phyloP scores from a whole-genome alignment of 2,888 invertebrate species.

The Zaprionus lineosus region DNA sequence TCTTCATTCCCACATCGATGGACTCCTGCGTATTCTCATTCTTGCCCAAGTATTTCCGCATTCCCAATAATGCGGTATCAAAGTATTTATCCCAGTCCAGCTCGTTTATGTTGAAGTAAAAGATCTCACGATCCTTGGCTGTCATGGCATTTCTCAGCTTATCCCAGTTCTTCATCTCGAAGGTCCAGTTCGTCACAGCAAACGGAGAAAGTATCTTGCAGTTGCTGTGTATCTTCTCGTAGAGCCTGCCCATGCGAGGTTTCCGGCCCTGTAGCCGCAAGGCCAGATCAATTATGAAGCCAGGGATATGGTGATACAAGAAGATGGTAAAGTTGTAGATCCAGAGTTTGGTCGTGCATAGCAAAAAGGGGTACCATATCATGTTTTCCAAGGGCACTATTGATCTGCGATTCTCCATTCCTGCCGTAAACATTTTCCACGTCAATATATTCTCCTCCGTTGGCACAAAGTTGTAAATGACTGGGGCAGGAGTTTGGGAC shows the following conservation, averaged over 20 bases:
- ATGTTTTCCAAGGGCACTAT: constrained; percentile 86
- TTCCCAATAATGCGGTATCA: constrained; percentile 86
- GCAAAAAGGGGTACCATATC: constrained; percentile 86
- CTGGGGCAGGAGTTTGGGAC: too few relatives aligned
- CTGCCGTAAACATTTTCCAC: constrained; percentile 87
- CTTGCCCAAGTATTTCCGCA: constrained; percentile 87
- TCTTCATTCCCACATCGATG: too few relatives aligned
- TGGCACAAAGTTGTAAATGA: constrained; percentile 91
- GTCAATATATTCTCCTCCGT: constrained; percentile 90
- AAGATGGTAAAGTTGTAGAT: constrained; percentile 83
- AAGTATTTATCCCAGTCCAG: constrained; percentile 86
- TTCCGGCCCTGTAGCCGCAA: constrained; percentile 52
- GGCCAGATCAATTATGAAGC: constrained; percentile 84
- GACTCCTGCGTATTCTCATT: too few relatives aligned
- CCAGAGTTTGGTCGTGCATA: constrained; percentile 81
- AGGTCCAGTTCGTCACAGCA: constrained; percentile 87
- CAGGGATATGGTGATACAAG: constrained; percentile 86
- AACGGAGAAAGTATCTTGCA: constrained; percentile 89
- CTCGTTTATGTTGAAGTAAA: constrained; percentile 88
- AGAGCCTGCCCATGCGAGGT: constrained; percentile 86
- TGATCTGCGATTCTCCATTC: constrained; percentile 81
- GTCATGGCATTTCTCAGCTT: constrained; percentile 82
- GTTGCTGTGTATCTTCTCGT: constrained; percentile 91
- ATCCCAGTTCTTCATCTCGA: constrained; percentile 85
- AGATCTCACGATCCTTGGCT: constrained; percentile 84